A percentile compares a stretch with the other conserved stretches of the same genome.
Evolutionary conservation across 2,888 invertebrate genomes (phyloP).

Genomic region (Nudaria mundana): DNA sequence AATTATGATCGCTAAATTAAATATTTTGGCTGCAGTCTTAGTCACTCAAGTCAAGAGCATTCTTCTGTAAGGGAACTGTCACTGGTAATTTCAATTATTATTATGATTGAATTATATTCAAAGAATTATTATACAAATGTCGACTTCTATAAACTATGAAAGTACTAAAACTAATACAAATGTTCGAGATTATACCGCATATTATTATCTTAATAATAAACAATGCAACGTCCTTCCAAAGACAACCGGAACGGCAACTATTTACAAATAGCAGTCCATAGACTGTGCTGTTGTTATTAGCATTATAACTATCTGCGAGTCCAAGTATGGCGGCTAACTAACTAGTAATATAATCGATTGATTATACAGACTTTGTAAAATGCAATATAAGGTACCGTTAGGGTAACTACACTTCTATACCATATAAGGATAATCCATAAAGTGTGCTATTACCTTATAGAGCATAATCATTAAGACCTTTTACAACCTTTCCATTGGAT

Average conservation of each 20-base stretch:
- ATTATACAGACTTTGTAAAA: slow-evolving; percentile 28
- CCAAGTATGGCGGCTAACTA: slow-evolving; percentile 29
- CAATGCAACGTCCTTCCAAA: slow-evolving; percentile 7
- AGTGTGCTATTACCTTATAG: neutral
- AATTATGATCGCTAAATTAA: too few relatives aligned
- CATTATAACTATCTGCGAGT: slow-evolving; percentile 28
- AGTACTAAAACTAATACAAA: too few relatives aligned
- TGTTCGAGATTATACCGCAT: neutral
- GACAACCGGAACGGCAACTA: slow-evolving; percentile 2
- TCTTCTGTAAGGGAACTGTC: too few relatives aligned
- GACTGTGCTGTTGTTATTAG: slow-evolving; percentile 16
- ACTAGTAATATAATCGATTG: slow-evolving; percentile 29
- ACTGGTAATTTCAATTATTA: too few relatives aligned
- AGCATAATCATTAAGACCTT: too few relatives aligned
- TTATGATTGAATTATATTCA: too few relatives aligned
- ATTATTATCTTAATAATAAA: slow-evolving; percentile 1
- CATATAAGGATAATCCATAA: neutral
- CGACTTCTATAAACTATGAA: too few relatives aligned
- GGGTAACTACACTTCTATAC: neutral
- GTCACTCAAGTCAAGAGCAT: too few relatives aligned
- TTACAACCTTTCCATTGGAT: too few relatives aligned
- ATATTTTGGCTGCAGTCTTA: too few relatives aligned
- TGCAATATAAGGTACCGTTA: slow-evolving; percentile 12
- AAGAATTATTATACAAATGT: too few relatives aligned
- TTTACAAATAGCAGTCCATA: slow-evolving; percentile 5